Conservation (phyloP, 1,140 invertebrate genomes). For the Tetragnatha versicolor region DNA sequence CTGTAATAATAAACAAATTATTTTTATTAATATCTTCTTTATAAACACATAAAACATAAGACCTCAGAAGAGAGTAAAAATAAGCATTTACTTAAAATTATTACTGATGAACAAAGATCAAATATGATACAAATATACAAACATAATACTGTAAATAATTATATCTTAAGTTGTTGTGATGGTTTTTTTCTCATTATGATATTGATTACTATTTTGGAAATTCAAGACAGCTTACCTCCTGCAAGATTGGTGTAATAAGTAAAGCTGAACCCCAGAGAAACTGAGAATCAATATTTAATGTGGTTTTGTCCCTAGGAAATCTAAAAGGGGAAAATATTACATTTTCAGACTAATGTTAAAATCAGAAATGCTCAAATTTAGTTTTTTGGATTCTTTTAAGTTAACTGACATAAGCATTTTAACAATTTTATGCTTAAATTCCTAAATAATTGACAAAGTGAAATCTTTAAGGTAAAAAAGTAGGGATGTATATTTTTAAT, state of each 20-base stretch:
- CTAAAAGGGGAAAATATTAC: constrained; percentile 56
- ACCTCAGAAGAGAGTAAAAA: too few species aligned
- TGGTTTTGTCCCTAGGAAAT: constrained; percentile 59
- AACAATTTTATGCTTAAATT: neutral
- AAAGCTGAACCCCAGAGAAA: constrained; percentile 61
- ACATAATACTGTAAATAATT: neutral
- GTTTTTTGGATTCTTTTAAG: neutral
- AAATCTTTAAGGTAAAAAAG: too few species aligned
- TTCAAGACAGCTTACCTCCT: constrained; percentile 52
- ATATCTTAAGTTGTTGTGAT: neutral
- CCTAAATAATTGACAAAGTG: neutral
- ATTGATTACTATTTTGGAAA: neutral
- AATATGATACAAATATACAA: too few species aligned
- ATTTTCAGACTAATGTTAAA: too few species aligned
- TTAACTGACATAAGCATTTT: neutral
- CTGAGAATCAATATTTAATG: constrained; percentile 59
- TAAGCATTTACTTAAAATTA: too few species aligned
- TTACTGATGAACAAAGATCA: too few species aligned
- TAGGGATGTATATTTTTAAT: too few species aligned
- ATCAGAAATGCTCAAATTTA: too few species aligned
- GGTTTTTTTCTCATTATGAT: too few species aligned
- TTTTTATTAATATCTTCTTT: too few species aligned
- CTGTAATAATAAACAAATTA: constrained; percentile 33
- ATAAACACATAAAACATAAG: too few species aligned
- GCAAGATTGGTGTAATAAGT: constrained; percentile 59